Evolutionary conservation across 1,140 invertebrate genomes (phyloP), one percentile per base, ranked within the genome.

Genomic region (Dendrolimus punctatus): DNA sequence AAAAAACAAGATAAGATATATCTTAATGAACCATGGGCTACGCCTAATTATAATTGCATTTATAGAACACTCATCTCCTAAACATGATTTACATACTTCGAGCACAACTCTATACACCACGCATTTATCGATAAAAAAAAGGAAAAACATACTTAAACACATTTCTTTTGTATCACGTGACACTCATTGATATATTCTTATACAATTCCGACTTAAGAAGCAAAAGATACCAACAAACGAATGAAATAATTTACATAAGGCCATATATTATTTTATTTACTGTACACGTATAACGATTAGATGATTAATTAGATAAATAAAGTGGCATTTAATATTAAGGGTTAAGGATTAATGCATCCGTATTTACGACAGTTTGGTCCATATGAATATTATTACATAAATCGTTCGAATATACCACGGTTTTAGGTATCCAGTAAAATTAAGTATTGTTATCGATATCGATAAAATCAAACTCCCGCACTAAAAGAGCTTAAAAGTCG

Each of bases 211-310:
- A 66, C 68, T 69, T 70, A 67, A 74, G 64, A 84, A 84, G 80
- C 80, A 75, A 73, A 68, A 64, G 63, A 73, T 68, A 71, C 58
- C 64, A 77, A 82, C 70, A 68, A 81, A 79, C 77, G 55, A 65
- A 73, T 66, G 71, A 79, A 83, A 84, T 78, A 80, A 78, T 80
- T 78, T 81, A 86, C 80, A 83, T 86, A 86, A 86, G 83, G 83
- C 80, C 77, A 85, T 85, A 81, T 74, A 75, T 76, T 73, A 79
- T 23, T 23, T 23, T 23, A 23, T 73, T 76, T 72, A 86, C 80
- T 84, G 80, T 86, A 86, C 80, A 86, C 66, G 73, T 76, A 73
- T 81, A 81, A 86, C 76, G 68, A 83, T 65, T 77, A 84, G 79
- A 84, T 81, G 80, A 86, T 80, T 79, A 77, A 72, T 70, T 73